These are phyloP conservation scores for Lophura nycthemera DNA, from an alignment of 2,113 vertebrate genomes.

Conservation along the genomic window DNA sequence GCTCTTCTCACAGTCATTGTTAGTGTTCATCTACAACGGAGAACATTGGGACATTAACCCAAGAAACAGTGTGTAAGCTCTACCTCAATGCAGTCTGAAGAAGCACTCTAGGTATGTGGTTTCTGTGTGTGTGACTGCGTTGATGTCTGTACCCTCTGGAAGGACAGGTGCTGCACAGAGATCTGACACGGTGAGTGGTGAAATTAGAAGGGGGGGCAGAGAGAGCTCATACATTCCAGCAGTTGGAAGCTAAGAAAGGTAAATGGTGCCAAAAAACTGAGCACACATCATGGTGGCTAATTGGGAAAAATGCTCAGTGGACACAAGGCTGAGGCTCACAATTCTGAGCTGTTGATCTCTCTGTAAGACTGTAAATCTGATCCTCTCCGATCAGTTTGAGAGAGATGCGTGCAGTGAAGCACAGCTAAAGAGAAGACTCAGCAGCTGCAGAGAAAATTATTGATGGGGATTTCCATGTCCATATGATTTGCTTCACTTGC, in stretches of 20 bases:
- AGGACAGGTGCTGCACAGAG: not conserved
- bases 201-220: not conserved
- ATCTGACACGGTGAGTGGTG: not conserved
- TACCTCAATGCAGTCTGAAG: not conserved
- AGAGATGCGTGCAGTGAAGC: not conserved
- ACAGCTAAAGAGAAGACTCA: not conserved
- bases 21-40: not conserved
- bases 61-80: not conserved
- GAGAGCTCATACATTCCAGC: not conserved
- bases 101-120: not conserved
- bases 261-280: not conserved
- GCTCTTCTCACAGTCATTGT: not conserved
- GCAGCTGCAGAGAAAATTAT: not conserved
- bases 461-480: not conserved
- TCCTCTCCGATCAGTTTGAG: not conserved
- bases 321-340: not conserved
- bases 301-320: not conserved
- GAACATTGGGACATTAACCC: not conserved
- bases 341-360: not conserved
- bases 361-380: not conserved
- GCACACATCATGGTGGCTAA: not conserved
- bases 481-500: not conserved
- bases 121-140: not conserved
- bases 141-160: not conserved
- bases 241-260: not conserved